Evolutionary conservation across 2,113 vertebrate genomes (phyloP).

Genomic region (Zosterops pallidus): DNA sequence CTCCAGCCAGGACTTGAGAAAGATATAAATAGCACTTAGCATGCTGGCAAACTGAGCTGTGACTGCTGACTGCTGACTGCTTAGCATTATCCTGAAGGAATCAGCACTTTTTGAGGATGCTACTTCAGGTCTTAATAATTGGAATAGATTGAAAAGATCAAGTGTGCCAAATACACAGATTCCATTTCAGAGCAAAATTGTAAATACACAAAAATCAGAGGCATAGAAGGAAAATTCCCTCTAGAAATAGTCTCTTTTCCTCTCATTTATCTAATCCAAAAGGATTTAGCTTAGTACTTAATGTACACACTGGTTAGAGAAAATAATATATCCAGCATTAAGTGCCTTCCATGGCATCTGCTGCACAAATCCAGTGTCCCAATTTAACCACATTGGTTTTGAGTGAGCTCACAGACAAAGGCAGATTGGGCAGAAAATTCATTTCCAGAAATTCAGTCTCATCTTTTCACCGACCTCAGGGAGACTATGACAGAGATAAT

Average conservation of each 20-base stretch:
- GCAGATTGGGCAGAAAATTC: neutral
- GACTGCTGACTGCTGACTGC: neutral
- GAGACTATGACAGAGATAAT: neutral
- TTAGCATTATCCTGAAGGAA: neutral
- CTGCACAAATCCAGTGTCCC: neutral
- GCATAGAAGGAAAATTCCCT: neutral
- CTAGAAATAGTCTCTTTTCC: neutral
- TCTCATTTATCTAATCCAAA: neutral
- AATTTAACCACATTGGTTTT: neutral
- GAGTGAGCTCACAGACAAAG: neutral
- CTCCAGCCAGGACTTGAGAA: neutral
- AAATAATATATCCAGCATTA: neutral
- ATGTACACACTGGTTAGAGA: neutral
- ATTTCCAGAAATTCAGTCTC: neutral
- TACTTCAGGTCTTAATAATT: constrained; percentile 4
- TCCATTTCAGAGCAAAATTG: neutral
- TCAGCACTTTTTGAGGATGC: neutral
- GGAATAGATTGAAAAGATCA: constrained; percentile 1
- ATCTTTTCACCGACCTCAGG: neutral
- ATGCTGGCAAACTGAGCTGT: neutral
- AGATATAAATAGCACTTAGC: neutral
- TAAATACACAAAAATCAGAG: neutral
- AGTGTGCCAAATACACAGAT: neutral
- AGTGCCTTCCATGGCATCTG: neutral
- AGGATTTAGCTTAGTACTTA: constrained; percentile 1